Percentiles rank a stretch among this genome's conserved stretches.
Evolutionary conservation across 2,888 invertebrate species (phyloP).

Genomic region (Epinotia nisella): DNA sequence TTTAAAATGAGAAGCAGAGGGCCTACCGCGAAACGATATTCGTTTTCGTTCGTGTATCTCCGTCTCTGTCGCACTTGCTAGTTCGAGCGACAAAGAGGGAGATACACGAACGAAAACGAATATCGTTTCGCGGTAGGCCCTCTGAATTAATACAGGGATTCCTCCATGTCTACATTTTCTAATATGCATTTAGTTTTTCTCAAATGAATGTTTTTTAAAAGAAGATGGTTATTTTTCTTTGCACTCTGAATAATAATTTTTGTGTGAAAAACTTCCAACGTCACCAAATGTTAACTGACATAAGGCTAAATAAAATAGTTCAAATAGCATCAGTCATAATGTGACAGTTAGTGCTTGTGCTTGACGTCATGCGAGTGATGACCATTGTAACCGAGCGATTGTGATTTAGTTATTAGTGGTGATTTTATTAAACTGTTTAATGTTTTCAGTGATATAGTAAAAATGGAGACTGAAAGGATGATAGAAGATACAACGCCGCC

Average conservation of each 20-base stretch:
- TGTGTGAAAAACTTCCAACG: slow-evolving; percentile 7
- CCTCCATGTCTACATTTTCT: background rate
- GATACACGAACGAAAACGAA: too few relatives aligned
- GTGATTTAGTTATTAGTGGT: slow-evolving; percentile 73
- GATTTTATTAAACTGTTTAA: slow-evolving; percentile 75
- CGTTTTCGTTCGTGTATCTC: too few relatives aligned
- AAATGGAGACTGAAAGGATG: slow-evolving; percentile 97
- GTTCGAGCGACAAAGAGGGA: too few relatives aligned
- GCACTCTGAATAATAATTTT: background rate
- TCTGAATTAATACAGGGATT: background rate
- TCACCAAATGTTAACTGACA: slow-evolving; percentile 28
- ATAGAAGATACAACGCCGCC: slow-evolving; percentile 88
- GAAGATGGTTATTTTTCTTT: background rate
- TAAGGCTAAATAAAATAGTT: slow-evolving; percentile 8
- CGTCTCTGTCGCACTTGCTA: too few relatives aligned
- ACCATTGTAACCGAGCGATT: slow-evolving; percentile 66
- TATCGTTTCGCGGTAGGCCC: too few relatives aligned
- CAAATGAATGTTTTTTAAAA: background rate
- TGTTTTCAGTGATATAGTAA: slow-evolving; percentile 87
- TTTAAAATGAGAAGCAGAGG: too few relatives aligned
- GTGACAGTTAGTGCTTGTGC: slow-evolving; percentile 55
- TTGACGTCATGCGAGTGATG: slow-evolving; percentile 81
- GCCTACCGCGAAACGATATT: too few relatives aligned
- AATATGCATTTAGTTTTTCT: background rate
- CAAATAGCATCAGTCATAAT: slow-evolving; percentile 36